Base-by-base conservation (phyloP, 2,113 vertebrate species). In the Coregonus clupeaformis region DNA sequence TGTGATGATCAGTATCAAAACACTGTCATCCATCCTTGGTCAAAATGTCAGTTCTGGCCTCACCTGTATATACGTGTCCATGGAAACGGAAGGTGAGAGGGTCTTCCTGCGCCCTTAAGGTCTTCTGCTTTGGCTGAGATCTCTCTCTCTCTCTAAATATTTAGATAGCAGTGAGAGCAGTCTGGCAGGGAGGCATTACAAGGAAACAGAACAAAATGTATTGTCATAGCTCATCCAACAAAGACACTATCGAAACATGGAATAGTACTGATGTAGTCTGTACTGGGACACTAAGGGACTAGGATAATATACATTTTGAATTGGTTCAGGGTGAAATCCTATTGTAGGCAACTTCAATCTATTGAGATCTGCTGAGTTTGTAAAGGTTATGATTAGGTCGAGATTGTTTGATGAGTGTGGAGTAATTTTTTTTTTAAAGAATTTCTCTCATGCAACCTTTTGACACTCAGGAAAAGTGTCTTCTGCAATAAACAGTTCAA, bases 131-230 rank as follows among this genome's bases (percentile, higher is more conserved):
- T 52, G 71, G 71, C 78, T 32, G 59, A 7, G 49, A n/a, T n/a
- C 7, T 42, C 36, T 42, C 36, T 59, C 29, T 64, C 72, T 72
- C 71, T 85, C 67, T 78, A 71, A 82, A 80, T 85, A 77, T 82
- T 84, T 75, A 68, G 66, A 81, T 52, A 75, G 59, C 63, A 45
- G 70, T 63, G 72, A 78, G 76, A 79, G 75, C 36, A 60, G 65
- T 83, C 76, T 84, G 83, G 73, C 76, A 80, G 68, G 64, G 52
- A 72, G 18, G 49, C 22, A 14, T 64, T 69, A 65, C 7, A 74
- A 62, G 29, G 77, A 77, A 80, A 77, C 76, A 81, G 75, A 86
- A 63, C 66, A 64, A 69, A 75, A 78, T 42, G 52, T 68, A 64
- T 65, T 63, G 6, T 55, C 42, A 68, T 29, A 73, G 71, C 12